Conservation (phyloP, 64 coral and sea anemone genomes). For the Astreopora myriophthalma region DNA sequence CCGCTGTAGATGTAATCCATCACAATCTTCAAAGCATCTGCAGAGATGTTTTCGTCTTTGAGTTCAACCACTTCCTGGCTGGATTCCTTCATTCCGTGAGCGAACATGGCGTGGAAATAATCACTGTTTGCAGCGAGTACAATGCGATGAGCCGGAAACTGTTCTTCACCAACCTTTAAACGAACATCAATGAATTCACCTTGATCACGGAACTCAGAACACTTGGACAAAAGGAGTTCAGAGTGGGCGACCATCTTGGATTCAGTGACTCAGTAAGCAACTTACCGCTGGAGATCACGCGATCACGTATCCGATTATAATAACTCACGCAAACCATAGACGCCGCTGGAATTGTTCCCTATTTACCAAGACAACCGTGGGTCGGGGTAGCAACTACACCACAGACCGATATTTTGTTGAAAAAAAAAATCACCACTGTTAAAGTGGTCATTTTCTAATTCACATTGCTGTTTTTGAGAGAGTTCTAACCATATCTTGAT, state of each 20-base stretch:
- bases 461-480: too few relatives aligned
- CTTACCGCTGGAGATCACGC: too few relatives aligned
- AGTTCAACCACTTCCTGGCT: slow-evolving; percentile 38
- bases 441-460: too few relatives aligned
- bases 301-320: too few relatives aligned
- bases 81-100: slow-evolving; percentile 11
- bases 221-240: not conserved
- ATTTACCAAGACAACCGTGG: too few relatives aligned
- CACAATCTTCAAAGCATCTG: not conserved
- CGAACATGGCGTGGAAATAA: slow-evolving; percentile 93
- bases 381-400: too few relatives aligned
- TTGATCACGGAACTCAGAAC: not conserved
- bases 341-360: too few relatives aligned
- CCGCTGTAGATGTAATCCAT: slow-evolving; percentile 18
- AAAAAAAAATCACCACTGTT: too few relatives aligned
- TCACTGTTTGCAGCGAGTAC: slow-evolving; percentile 83
- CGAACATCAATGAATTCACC: slow-evolving; percentile 68
- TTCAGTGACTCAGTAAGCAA: not conserved
- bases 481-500: too few relatives aligned
- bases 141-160: slow-evolving; percentile 59
- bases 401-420: too few relatives aligned
- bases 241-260: not conserved
- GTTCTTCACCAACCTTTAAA: slow-evolving; percentile 56
- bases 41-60: slow-evolving; percentile 18
- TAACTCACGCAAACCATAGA: too few relatives aligned